Evolutionary conservation across 2,888 invertebrate genomes (phyloP).

Genomic region (Rhagonycha lutea): DNA sequence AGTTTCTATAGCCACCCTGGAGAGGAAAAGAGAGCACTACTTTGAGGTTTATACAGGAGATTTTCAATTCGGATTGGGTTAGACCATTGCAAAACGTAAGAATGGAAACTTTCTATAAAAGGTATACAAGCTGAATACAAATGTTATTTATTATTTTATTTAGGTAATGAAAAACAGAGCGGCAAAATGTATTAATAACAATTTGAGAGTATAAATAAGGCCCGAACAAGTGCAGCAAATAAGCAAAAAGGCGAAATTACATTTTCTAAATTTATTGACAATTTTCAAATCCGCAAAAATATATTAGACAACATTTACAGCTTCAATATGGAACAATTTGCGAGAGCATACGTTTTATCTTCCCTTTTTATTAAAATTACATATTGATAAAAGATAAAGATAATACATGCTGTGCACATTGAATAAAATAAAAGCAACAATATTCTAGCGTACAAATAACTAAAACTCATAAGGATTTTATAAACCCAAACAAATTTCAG

Average conservation of each 20-base stretch:
- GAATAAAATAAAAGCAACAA: slow-evolving; percentile 9
- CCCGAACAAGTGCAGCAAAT: not conserved
- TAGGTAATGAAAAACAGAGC: not conserved
- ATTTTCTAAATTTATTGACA: slow-evolving; percentile 5
- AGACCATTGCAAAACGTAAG: slow-evolving; percentile 10
- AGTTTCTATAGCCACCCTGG: slow-evolving; percentile 3
- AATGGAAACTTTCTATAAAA: slow-evolving; percentile 16
- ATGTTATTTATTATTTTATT: not conserved
- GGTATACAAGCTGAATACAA: slow-evolving; percentile 17
- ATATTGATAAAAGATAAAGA: slow-evolving; percentile 12
- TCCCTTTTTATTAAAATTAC: slow-evolving; percentile 2
- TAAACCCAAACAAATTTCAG: slow-evolving; percentile 21
- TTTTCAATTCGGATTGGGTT: slow-evolving; percentile 19
- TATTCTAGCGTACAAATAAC: slow-evolving; percentile 12
- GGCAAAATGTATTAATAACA: not conserved
- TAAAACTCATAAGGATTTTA: slow-evolving; percentile 18
- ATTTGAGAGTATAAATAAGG: not conserved
- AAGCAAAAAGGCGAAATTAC: slow-evolving; percentile 5
- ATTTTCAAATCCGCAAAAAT: slow-evolving; percentile 15
- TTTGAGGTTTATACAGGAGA: slow-evolving; percentile 14
- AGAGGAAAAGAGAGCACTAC: slow-evolving; percentile 8
- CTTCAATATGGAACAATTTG: not conserved
- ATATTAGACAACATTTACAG: slow-evolving; percentile 2
- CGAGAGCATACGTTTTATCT: not conserved
- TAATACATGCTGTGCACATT: not conserved